Evolutionary conservation across 2,888 invertebrate genomes (phyloP).

Genomic region (Tupiocoris notatus): DNA sequence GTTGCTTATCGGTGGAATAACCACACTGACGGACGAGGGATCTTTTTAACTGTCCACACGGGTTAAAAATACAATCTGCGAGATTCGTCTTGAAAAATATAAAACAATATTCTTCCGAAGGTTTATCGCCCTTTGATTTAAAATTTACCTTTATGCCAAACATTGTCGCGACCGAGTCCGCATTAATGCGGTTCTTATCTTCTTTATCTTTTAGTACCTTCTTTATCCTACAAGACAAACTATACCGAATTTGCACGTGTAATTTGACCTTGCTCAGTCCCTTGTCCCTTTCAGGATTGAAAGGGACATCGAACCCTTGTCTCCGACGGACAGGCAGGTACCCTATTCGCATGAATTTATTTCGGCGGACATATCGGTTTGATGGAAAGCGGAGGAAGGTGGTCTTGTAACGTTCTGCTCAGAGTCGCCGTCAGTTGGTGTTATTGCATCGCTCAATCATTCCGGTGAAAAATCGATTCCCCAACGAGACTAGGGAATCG

Average conservation of each 20-base stretch:
- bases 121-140: no score
- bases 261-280: neutral
- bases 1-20: neutral
- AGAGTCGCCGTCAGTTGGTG: neutral
- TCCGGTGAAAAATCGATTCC: neutral
- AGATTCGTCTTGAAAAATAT: no score
- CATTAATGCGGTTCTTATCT: no score
- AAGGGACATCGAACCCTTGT: neutral
- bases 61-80: no score
- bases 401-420: neutral
- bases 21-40: no score
- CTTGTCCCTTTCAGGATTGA: neutral
- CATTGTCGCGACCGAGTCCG: no score
- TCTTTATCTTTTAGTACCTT: no score
- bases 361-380: neutral
- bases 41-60: no score
- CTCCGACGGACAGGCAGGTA: neutral
- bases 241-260: neutral
- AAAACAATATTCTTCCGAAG: no score
- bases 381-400: neutral
- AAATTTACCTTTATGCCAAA: no score
- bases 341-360: neutral
- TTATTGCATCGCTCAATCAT: neutral
- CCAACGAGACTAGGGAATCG: no score
- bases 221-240: neutral